Base-by-base conservation (phyloP, 2,888 invertebrate species). In the Polydrusus cervinus region DNA sequence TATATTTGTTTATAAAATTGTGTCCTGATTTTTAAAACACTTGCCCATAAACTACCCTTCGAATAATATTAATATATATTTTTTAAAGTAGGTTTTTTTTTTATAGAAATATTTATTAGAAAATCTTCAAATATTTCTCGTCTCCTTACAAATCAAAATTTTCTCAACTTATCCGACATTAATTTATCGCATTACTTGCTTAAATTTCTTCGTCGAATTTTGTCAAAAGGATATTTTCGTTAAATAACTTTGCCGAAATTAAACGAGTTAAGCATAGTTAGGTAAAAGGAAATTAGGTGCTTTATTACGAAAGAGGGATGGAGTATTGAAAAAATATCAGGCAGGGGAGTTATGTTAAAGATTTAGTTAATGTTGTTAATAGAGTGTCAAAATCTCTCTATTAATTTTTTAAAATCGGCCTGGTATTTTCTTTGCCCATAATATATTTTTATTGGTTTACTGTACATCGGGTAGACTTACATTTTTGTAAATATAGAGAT, bases 161-260 rank as follows among this genome's bases (percentile, higher is more conserved):
- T 34, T 34, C 34, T 1, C 7, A 34, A 43, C n/a, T n/a, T n/a
- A 43, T 43, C 43, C 2, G 43, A 43, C 13, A n/a, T n/a, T 43
- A 43, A 43, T 43, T 43, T 7, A 43, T 47, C 14, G 8, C 14
- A 47, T 47, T 47, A 8, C 47, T 47, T 43, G 51, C 18, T 16
- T 10, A 51, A 51, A 18, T 51, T 51, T 53, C 53, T n/a, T 20
- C 53, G 25, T 30, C 30, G 13, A 53, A 53, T 30, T 25, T 53
- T 53, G 25, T 53, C 30, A 25, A 53, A 53, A 30, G 53, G 30
- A 53, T 30, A 53, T 53, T 53, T 53, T 53, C 20, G 53, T 16
- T 53, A 30, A 53, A 30, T 53, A 53, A 53, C 53, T 53, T 53
- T 13, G 25, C 30, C 3, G 53, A 53, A 53, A 30, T 30, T 30